Percentiles rank a stretch among this genome's conserved stretches.
Conservation (phyloP, 2,797 vertebrate genomes). For the Coregonus sp. region DNA sequence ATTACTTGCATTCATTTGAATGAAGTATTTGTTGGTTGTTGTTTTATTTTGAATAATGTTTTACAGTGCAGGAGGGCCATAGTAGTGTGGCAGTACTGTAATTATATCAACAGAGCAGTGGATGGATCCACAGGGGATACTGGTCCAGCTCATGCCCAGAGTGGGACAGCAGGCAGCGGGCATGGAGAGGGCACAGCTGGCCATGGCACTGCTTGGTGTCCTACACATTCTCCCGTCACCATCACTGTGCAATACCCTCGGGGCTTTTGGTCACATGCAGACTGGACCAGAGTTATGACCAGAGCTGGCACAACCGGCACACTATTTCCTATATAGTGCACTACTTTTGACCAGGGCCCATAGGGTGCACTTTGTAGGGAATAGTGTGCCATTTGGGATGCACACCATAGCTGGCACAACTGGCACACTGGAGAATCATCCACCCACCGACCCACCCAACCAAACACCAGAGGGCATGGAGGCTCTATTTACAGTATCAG, state of each 20-base stretch:
- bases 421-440: too few species aligned
- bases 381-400: too few species aligned
- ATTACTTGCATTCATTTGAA: too few species aligned
- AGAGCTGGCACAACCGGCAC: background rate
- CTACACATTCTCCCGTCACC: constrained; percentile 1
- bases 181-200: constrained; percentile 14
- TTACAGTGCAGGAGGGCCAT: background rate
- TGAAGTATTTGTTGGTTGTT: too few species aligned
- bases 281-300: background rate
- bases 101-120: constrained; percentile 2
- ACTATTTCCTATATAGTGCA: too few species aligned
- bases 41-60: background rate
- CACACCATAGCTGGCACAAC: too few species aligned
- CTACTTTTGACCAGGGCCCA: too few species aligned
- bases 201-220: background rate
- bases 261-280: background rate
- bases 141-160: background rate
- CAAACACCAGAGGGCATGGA: constrained; percentile 7
- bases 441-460: background rate
- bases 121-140: background rate
- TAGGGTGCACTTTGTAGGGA: too few species aligned
- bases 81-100: constrained; percentile 3
- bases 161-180: constrained; percentile 4
- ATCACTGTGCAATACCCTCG: background rate
- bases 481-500: background rate